Conservation (phyloP, 1,140 invertebrate genomes). For the Helicoverpa armigera region DNA sequence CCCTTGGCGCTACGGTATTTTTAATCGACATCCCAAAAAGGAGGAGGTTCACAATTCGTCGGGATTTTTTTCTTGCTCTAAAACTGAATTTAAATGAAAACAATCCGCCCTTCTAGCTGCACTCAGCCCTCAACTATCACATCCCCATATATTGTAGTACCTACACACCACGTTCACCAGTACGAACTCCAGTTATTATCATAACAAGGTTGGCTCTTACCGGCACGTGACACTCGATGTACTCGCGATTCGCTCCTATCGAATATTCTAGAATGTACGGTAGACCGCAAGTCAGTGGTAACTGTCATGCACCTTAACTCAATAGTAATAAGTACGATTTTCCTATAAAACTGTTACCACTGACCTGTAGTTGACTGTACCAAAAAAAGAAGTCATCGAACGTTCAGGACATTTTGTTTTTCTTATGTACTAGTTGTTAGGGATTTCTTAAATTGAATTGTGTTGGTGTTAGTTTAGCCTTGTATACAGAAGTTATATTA, state of each 20-base stretch:
- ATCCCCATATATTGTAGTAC: background rate
- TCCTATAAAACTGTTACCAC: too few relatives aligned
- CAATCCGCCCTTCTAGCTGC: background rate
- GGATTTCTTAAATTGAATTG: background rate
- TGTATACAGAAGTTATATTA: background rate
- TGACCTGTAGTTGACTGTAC: too few relatives aligned
- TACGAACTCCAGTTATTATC: conserved; percentile 41
- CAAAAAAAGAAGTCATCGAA: conserved; percentile 44
- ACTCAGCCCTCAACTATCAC: conserved; percentile 7
- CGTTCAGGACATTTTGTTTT: conserved; percentile 6
- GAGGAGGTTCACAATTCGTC: too few relatives aligned
- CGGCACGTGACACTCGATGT: conserved; percentile 29
- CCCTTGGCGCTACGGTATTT: too few relatives aligned
- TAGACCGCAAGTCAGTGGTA: too few relatives aligned
- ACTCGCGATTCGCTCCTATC: conserved; percentile 34
- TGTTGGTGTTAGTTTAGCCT: background rate
- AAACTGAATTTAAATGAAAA: too few relatives aligned
- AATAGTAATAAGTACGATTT: too few relatives aligned
- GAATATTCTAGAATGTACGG: conserved; percentile 37
- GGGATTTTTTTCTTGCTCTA: too few relatives aligned
- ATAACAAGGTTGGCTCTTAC: conserved; percentile 42
- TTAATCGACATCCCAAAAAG: too few relatives aligned
- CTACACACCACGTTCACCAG: background rate
- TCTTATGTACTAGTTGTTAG: background rate
- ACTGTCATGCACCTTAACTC: too few relatives aligned